Conservation (phyloP, 2,797 vertebrate species). For the Botia kubotai region DNA sequence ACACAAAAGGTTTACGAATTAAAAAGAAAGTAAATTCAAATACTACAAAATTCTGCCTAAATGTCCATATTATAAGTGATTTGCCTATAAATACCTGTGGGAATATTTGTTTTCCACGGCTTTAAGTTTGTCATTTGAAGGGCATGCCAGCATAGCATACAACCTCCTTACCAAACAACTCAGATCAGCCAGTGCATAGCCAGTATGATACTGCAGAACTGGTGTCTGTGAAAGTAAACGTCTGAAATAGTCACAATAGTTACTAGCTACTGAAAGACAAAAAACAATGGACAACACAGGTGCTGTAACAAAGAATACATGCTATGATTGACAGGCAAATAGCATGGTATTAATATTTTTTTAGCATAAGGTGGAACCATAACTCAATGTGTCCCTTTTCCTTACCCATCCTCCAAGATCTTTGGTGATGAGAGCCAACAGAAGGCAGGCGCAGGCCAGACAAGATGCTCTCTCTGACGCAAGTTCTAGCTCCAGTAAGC, state of each 20-base stretch:
- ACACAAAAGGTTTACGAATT: not conserved
- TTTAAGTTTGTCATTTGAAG: constrained; percentile 71
- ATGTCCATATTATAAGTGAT: too few species aligned
- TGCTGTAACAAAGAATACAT: not conserved
- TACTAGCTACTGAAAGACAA: not conserved
- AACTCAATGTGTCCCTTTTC: not conserved
- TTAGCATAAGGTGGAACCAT: not conserved
- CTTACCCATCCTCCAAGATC: constrained; percentile 85
- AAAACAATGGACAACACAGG: not conserved
- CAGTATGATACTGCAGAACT: constrained; percentile 83
- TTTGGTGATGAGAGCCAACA: constrained; percentile 87
- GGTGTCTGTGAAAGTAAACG: constrained; percentile 68
- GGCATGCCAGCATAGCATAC: constrained; percentile 75
- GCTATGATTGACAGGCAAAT: too few species aligned
- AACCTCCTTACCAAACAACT: constrained; percentile 78
- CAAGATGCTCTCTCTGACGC: constrained; percentile 82
- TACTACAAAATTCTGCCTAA: not conserved
- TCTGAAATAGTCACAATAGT: not conserved
- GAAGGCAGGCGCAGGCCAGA: constrained; percentile 88
- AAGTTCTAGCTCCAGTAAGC: constrained; percentile 86
- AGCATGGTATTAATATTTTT: too few species aligned
- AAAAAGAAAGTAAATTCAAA: not conserved
- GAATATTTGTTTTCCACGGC: constrained; percentile 88
- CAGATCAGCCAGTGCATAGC: constrained; percentile 79
- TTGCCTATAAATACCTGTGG: constrained; percentile 77